Evolutionary conservation across 2,113 vertebrate genomes (phyloP), one percentile per base, ranked within the genome.

Genomic region (Crotalus helleri): DNA sequence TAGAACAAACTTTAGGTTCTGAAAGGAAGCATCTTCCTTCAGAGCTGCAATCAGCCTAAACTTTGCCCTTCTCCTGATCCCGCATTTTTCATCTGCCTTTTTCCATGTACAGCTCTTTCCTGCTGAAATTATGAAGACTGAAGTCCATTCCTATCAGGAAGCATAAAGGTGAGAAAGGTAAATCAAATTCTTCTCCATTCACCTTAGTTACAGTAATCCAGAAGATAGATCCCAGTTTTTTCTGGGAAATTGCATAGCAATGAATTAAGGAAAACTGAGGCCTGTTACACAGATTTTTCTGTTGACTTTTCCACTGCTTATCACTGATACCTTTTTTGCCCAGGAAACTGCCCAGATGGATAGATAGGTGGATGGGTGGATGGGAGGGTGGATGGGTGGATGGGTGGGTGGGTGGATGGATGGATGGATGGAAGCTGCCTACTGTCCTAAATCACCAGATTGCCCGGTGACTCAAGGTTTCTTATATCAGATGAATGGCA

Each of bases 21-120:
- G 53, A n/a, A 46, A 49, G 88, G 90, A 96, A 87, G 90, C 44
- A 94, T 94, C 95, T 85, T 85, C 92, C 58, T 55, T 85, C 58
- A 49, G 3, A 51, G 29, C 46, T 49, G 89, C 12, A 54, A 91
- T 90, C 24, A 51, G 91, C 21, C 5, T n/a, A 24, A 59, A 2
- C 5, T 39, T 89, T 88, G 39, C 29, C 7, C 15, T 89, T 46
- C 49, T 86, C 1, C 55, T 54, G 46, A 44, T 15, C 57, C 26
- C 86, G 85, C 89, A 6, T 94, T 61, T 13, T 93, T 81, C 53
- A 81, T 0, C 5, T 57, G 19, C 9, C 26, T 19, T 58, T 33
- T n/a, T 39, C 39, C 8, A 2, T n/a, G 6, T 88, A 26, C 29
- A n/a, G 7, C 29, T 10, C 7, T 88, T 54, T n/a, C 6, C 33